These are phyloP conservation scores for Cephus pulcher DNA, from an alignment of 2,888 invertebrate species.

Conservation along the genomic window DNA sequence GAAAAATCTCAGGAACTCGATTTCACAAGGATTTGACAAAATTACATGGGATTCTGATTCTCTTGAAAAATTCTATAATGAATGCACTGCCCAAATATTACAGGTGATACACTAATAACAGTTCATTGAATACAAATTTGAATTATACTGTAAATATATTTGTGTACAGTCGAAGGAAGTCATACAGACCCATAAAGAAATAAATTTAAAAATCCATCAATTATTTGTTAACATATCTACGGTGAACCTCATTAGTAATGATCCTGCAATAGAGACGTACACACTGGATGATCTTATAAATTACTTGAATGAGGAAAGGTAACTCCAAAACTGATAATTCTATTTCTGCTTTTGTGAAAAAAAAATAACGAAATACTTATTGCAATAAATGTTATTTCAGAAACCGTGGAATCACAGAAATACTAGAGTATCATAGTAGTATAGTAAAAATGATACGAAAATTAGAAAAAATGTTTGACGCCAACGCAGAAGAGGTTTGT, in stretches of 20 bases:
- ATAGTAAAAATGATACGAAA: background rate
- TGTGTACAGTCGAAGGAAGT: background rate
- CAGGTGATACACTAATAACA: slow-evolving; percentile 65
- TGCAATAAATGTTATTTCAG: background rate
- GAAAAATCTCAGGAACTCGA: slow-evolving; percentile 69
- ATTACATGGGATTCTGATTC: slow-evolving; percentile 78
- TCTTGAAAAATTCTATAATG: slow-evolving; percentile 76
- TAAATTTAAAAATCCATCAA: slow-evolving; percentile 76
- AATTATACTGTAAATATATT: background rate
- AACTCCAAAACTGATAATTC: slow-evolving; percentile 1
- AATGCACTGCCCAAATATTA: slow-evolving; percentile 74
- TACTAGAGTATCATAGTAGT: background rate
- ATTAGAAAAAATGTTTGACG: background rate
- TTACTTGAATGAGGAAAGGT: slow-evolving; percentile 18
- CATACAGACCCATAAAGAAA: slow-evolving; percentile 75
- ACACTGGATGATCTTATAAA: slow-evolving; percentile 16
- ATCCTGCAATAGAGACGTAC: slow-evolving; percentile 4
- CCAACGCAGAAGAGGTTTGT: background rate
- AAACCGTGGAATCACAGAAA: background rate
- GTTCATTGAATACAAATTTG: background rate
- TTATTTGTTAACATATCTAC: slow-evolving; percentile 77
- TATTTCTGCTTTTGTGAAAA: background rate
- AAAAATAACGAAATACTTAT: background rate
- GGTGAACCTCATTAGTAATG: slow-evolving; percentile 15
- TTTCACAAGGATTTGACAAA: slow-evolving; percentile 76